Evolutionary conservation across 1,140 invertebrate species (phyloP), one percentile per base, ranked within the genome.

Genomic region (Alviniconcha marisindica): DNA sequence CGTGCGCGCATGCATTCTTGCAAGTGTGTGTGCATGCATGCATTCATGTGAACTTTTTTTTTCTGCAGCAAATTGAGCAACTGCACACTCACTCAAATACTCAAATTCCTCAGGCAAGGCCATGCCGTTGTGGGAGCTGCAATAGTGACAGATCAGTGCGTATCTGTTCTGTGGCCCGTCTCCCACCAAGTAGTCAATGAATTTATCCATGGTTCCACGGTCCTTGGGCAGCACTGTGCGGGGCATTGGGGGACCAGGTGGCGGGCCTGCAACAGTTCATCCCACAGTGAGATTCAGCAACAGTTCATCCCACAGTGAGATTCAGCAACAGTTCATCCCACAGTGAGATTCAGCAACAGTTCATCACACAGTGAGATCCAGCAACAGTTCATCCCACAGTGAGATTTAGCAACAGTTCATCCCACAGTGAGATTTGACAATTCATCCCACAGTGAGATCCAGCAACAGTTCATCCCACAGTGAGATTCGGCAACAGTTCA

Each of bases 51-150:
- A n/a, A n/a, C n/a, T n/a, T n/a, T n/a, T n/a, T n/a, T n/a, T 54
- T 24, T 14, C 12, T 54, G 51, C 51, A 38, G 31, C 12, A 74
- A 12, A 74, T 18, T 28, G n/a, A n/a, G n/a, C n/a, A n/a, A n/a
- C n/a, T n/a, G n/a, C n/a, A 21, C 38, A 40, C 92, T 94, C 93
- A 96, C 96, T 95, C 83, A 98, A 94, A 94, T 96, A 99, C 91
- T 98, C 97, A 94, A 98, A 99, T 91, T 99, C 99, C 93, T 99
- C 98, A 90, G 96, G 95, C 10, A 99, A 94, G 28, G 98, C 97
- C 98, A 99, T 99, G 86, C 99, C 98, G 94, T 99, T 99, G 92
- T 99, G 98, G 18, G 96, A 96, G 83, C 95, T 95, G 92, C 99
- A 99, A 83, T 96, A 94, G 44, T 94, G 94, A 93, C 99, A 99